Evolutionary conservation across 35 echinoderm and acorn worm species (phyloP).

Genomic region (Patiria miniata): DNA sequence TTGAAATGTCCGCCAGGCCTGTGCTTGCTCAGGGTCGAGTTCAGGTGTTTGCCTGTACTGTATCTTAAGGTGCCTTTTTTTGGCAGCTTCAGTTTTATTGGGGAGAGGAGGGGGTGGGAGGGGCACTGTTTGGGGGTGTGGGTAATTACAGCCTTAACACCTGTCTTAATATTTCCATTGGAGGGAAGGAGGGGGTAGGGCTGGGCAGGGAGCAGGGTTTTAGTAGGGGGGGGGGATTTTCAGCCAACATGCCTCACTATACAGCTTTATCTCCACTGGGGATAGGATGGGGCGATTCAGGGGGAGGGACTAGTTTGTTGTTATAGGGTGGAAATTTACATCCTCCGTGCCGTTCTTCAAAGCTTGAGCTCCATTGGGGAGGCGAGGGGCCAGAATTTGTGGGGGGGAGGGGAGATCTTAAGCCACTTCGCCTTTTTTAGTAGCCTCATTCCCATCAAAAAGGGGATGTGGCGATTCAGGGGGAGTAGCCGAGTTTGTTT

Average conservation of each 20-base stretch:
- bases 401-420: constrained; percentile 32
- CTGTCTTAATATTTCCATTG: no score
- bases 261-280: constrained; percentile 54
- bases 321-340: constrained; percentile 53
- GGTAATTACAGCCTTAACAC: no score
- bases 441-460: constrained; percentile 9
- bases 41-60: no score
- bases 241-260: constrained; percentile 35
- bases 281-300: constrained; percentile 54
- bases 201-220: no score
- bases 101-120: no score
- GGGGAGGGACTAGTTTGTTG: constrained; percentile 66
- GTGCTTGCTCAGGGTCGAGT: no score
- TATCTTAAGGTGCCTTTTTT: no score
- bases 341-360: background rate
- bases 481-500: background rate
- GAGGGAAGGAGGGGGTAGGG: no score
- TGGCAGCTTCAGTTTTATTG: no score
- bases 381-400: constrained; percentile 5
- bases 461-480: background rate
- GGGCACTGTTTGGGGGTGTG: no score
- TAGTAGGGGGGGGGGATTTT: no score
- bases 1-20: no score
- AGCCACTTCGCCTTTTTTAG: constrained; percentile 40
- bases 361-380: background rate